Percentiles rank a stretch among this genome's conserved stretches.
phyloP scores from a whole-genome alignment of 2,797 vertebrate species.

The Mus caroli region DNA sequence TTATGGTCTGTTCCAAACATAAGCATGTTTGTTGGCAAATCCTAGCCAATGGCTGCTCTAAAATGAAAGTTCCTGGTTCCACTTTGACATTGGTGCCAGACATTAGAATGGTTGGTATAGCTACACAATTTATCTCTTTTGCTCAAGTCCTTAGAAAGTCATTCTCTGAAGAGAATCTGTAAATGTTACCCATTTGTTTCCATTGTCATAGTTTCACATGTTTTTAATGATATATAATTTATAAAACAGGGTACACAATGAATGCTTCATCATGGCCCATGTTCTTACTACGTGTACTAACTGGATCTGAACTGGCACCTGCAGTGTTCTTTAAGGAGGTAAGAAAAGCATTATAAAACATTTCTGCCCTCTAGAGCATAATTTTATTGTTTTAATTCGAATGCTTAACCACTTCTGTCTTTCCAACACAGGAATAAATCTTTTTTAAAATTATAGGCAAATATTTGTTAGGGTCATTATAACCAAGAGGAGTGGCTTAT shows the following conservation, averaged over 20 bases:
- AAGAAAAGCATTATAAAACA: slow-evolving; percentile 73
- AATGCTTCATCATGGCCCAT: slow-evolving; percentile 98
- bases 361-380: neutral
- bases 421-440: slow-evolving; percentile 30
- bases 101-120: neutral
- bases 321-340: slow-evolving; percentile 96
- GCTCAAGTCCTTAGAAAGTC: slow-evolving; percentile 32
- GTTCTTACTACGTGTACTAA: slow-evolving; percentile 96
- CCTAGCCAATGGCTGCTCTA: slow-evolving; percentile 37
- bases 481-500: neutral
- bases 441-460: slow-evolving; percentile 71
- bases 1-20: neutral
- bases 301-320: slow-evolving; percentile 97
- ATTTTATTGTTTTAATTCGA: slow-evolving; percentile 67
- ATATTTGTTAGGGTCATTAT: neutral
- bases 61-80: slow-evolving; percentile 40
- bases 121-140: slow-evolving; percentile 22
- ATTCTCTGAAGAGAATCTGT: slow-evolving; percentile 35
- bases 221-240: slow-evolving; percentile 67
- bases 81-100: slow-evolving; percentile 37
- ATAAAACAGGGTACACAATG: slow-evolving; percentile 95
- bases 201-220: slow-evolving; percentile 35
- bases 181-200: slow-evolving; percentile 50
- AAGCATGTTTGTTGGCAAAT: slow-evolving; percentile 19
- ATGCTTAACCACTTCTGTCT: slow-evolving; percentile 43